A percentile compares a stretch with the other conserved stretches of the same genome.
phyloP scores from a whole-genome alignment of 1,140 invertebrate species.

The Bilobella aurantiaca region DNA sequence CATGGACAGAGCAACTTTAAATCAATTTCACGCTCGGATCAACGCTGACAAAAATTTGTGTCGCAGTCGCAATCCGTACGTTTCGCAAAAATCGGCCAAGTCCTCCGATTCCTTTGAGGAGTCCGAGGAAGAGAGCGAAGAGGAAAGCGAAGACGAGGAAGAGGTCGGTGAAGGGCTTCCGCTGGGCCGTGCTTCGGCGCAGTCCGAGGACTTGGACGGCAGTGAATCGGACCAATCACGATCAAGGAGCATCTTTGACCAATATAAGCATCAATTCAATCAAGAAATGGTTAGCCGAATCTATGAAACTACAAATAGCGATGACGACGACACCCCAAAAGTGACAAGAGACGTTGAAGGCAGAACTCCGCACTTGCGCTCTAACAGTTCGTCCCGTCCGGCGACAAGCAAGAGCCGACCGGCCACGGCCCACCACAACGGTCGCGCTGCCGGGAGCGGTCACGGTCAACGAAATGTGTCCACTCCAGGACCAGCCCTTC shows the following conservation, averaged over 20 bases:
- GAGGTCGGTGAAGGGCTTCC: neutral
- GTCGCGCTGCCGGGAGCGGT: neutral
- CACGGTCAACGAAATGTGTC: neutral
- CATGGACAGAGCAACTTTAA: neutral
- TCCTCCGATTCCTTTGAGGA: neutral
- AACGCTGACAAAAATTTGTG: neutral
- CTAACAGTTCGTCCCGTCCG: neutral
- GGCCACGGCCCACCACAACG: neutral
- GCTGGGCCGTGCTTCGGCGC: neutral
- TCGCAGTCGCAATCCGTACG: neutral
- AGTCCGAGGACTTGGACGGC: neutral
- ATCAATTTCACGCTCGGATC: neutral
- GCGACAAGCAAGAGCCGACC: neutral
- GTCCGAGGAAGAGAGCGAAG: conserved; percentile 9
- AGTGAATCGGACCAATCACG: conserved; percentile 6
- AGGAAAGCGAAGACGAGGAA: conserved; percentile 18
- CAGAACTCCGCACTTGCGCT: neutral
- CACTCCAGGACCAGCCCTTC: neutral
- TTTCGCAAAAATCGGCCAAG: neutral
- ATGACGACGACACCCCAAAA: neutral
- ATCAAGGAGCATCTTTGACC: conserved; percentile 28
- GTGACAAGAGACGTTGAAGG: neutral
- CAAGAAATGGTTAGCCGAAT: conserved; percentile 17
- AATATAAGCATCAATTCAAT: conserved; percentile 29
- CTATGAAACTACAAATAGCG: neutral